Percentiles rank a stretch among this genome's conserved stretches.
Evolutionary conservation across 2,888 invertebrate genomes (phyloP).

Genomic region (Lymantria monacha): DNA sequence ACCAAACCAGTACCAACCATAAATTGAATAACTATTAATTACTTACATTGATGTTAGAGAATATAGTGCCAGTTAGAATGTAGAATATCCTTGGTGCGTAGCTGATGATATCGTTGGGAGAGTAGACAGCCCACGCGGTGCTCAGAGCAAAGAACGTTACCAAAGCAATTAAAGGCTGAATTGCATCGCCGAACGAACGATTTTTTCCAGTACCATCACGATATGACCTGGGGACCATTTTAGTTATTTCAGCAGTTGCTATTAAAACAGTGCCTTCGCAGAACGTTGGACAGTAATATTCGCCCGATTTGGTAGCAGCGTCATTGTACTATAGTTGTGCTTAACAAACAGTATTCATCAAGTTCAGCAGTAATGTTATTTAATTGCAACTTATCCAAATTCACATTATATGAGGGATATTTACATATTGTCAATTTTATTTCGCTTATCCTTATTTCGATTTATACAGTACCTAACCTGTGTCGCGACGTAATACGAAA

Average conservation of each 20-base stretch:
- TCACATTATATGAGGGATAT: too few relatives aligned
- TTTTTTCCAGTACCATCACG: slow-evolving; percentile 93
- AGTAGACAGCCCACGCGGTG: slow-evolving; percentile 90
- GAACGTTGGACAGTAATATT: too few relatives aligned
- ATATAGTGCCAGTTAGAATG: slow-evolving; percentile 95
- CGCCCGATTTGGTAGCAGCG: too few relatives aligned
- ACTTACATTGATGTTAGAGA: slow-evolving; percentile 98
- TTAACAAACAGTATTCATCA: too few relatives aligned
- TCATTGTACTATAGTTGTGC: too few relatives aligned
- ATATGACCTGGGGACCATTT: slow-evolving; percentile 85
- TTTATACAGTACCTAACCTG: too few relatives aligned
- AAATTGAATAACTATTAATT: background rate
- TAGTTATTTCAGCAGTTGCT: background rate
- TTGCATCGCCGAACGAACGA: slow-evolving; percentile 89
- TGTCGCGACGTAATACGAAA: too few relatives aligned
- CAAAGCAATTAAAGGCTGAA: slow-evolving; percentile 93
- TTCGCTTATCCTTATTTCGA: too few relatives aligned
- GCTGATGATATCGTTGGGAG: slow-evolving; percentile 91
- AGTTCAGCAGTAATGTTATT: too few relatives aligned
- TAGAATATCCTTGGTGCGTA: slow-evolving; percentile 93
- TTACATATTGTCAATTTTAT: too few relatives aligned
- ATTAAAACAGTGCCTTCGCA: background rate
- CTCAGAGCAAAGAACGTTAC: slow-evolving; percentile 88
- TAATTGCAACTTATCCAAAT: too few relatives aligned
- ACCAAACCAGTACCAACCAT: too few relatives aligned